Conservation (phyloP, 2,888 invertebrate genomes). For the Hyposoter dolosus region DNA sequence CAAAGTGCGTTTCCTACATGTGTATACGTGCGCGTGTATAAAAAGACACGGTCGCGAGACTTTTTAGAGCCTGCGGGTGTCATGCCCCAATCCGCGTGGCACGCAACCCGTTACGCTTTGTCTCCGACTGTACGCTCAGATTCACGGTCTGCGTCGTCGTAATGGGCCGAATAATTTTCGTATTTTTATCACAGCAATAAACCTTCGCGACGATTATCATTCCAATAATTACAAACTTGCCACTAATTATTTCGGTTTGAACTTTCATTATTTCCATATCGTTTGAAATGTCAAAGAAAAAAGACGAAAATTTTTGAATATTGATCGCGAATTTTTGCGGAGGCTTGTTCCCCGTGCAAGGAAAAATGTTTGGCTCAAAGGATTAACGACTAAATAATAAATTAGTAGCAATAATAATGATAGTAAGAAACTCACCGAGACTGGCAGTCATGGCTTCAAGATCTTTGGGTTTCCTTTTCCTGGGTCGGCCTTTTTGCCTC, state of each 20-base stretch:
- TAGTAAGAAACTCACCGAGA: slow-evolving; percentile 88
- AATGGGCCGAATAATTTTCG: slow-evolving; percentile 66
- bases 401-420: slow-evolving; percentile 16
- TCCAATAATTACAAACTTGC: background rate
- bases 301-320: too few species aligned
- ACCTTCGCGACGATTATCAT: background rate
- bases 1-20: slow-evolving; percentile 13
- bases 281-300: too few species aligned
- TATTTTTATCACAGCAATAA: slow-evolving; percentile 61
- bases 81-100: slow-evolving; percentile 46
- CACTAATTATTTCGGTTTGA: background rate
- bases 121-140: slow-evolving; percentile 53
- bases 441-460: slow-evolving; percentile 94
- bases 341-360: too few species aligned
- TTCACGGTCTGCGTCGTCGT: slow-evolving; percentile 67
- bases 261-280: background rate
- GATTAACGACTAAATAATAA: background rate
- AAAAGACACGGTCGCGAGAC: slow-evolving; percentile 44
- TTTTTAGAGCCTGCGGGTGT: slow-evolving; percentile 47
- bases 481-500: slow-evolving; percentile 95
- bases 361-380: too few species aligned
- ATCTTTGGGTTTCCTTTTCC: slow-evolving; percentile 97
- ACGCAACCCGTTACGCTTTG: slow-evolving; percentile 62
- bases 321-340: too few species aligned
- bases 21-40: slow-evolving; percentile 5